Conservation (phyloP, 2,888 invertebrate species). For the Oligia fasciuncula region DNA sequence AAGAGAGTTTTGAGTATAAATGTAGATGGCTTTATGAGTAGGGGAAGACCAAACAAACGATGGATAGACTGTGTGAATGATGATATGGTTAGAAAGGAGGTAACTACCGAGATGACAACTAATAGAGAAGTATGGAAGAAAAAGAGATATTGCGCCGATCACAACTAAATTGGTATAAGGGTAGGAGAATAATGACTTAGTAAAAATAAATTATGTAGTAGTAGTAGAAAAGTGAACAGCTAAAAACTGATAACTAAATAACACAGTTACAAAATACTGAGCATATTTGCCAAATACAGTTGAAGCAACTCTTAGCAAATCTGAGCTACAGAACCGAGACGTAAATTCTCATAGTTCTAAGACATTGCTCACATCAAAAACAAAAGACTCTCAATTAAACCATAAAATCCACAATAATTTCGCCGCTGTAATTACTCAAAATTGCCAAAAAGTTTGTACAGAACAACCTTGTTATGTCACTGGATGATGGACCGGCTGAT, state of each 20-base stretch:
- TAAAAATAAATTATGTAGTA: too few relatives aligned
- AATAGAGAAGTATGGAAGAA: too few relatives aligned
- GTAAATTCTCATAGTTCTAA: conserved; percentile 42
- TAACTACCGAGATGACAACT: too few relatives aligned
- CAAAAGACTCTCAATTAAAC: conserved; percentile 54
- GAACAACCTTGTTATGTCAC: conserved; percentile 57
- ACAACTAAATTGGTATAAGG: too few relatives aligned
- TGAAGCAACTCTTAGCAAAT: conserved; percentile 27
- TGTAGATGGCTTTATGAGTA: too few relatives aligned
- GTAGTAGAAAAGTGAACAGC: not conserved
- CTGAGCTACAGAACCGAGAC: not conserved
- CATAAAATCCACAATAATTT: conserved; percentile 54
- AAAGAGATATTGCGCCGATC: too few relatives aligned
- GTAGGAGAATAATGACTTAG: too few relatives aligned
- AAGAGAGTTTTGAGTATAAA: too few relatives aligned
- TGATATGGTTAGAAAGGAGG: too few relatives aligned
- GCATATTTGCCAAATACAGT: conserved; percentile 6
- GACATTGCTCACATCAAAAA: conserved; percentile 31
- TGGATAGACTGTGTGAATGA: too few relatives aligned
- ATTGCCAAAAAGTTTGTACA: conserved; percentile 52
- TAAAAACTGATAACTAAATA: not conserved
- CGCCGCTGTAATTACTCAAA: conserved; percentile 50
- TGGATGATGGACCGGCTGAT: conserved; percentile 54
- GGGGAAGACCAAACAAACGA: too few relatives aligned
- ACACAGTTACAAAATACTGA: not conserved